A percentile compares a stretch with the other conserved stretches of the same genome.
Evolutionary conservation across 2,888 invertebrate genomes (phyloP).

Genomic region (Hirudinaria manillensis): DNA sequence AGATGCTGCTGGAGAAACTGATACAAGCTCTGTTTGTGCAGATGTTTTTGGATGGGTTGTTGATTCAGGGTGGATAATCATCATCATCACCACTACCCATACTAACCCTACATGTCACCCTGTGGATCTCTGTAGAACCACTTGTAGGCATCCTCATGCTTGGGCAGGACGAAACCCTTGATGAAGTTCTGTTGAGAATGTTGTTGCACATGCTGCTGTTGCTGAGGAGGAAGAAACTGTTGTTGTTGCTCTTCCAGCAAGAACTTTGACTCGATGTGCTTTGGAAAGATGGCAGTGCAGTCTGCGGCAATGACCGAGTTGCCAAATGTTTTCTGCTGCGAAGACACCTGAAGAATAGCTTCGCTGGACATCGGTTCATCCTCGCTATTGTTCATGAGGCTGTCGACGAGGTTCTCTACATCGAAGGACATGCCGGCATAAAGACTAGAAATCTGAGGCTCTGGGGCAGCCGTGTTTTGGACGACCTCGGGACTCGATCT

Average conservation of each 20-base stretch:
- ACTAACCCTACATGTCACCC: constrained; percentile 56
- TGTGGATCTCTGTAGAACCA: constrained; percentile 91
- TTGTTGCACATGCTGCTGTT: constrained; percentile 8
- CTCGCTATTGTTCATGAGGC: not conserved
- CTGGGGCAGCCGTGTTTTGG: constrained; percentile 50
- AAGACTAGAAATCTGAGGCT: constrained; percentile 64
- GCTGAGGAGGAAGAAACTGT: not conserved
- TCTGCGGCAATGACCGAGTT: not conserved
- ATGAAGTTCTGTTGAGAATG: constrained; percentile 7
- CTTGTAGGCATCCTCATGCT: constrained; percentile 59
- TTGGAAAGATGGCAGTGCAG: no score
- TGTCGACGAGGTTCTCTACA: constrained; percentile 16
- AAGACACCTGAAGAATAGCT: not conserved
- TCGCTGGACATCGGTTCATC: not conserved
- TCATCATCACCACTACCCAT: not conserved
- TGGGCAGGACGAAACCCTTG: constrained; percentile 41
- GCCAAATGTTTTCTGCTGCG: not conserved
- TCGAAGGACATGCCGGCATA: constrained; percentile 61
- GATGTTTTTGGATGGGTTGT: constrained; percentile 12
- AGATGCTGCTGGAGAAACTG: constrained; percentile 7
- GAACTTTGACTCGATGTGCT: no score
- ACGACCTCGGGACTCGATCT: constrained; percentile 33
- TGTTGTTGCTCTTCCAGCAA: not conserved
- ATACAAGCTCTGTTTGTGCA: not conserved
- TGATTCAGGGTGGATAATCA: not conserved